phyloP scores from a whole-genome alignment of 2,113 vertebrate species.

The Eulemur rufifrons region DNA sequence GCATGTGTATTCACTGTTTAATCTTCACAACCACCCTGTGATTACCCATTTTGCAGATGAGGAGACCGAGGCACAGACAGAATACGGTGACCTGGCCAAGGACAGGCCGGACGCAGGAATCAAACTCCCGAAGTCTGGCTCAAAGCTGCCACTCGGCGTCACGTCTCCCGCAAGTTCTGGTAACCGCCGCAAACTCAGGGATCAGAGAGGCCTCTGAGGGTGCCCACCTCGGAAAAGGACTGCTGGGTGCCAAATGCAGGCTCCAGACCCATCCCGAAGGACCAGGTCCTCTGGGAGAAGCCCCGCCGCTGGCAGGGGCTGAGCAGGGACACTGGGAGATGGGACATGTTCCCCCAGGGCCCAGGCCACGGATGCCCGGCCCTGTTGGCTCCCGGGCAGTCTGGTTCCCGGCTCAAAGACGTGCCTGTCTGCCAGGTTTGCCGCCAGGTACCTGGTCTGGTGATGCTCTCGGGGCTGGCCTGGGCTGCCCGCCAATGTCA shows the following conservation, averaged over 20 bases:
- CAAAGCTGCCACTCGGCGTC: accelerated
- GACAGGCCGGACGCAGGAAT: accelerated
- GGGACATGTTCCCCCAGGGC: not conserved
- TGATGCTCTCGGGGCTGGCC: not conserved
- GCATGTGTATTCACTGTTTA: accelerated
- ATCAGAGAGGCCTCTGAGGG: not conserved
- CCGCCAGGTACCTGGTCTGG: not conserved
- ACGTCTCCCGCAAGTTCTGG: not conserved
- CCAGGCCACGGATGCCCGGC: not conserved
- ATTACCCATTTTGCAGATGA: not conserved
- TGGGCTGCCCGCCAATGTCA: slow-evolving; percentile 33
- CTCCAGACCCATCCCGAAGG: accelerated
- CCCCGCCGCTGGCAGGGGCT: accelerated
- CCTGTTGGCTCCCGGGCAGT: accelerated
- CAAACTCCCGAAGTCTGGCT: not conserved
- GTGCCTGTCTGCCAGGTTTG: not conserved
- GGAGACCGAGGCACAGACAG: not conserved
- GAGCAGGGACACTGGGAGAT: not conserved
- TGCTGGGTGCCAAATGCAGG: not conserved
- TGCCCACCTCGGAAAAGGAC: not conserved
- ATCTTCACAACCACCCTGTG: not conserved
- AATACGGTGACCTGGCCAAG: too few relatives aligned
- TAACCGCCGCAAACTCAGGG: accelerated
- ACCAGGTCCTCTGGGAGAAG: not conserved
- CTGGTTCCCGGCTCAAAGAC: not conserved